phyloP scores from a whole-genome alignment of 2,797 vertebrate species.

The Pipistrellus pygmaeus region DNA sequence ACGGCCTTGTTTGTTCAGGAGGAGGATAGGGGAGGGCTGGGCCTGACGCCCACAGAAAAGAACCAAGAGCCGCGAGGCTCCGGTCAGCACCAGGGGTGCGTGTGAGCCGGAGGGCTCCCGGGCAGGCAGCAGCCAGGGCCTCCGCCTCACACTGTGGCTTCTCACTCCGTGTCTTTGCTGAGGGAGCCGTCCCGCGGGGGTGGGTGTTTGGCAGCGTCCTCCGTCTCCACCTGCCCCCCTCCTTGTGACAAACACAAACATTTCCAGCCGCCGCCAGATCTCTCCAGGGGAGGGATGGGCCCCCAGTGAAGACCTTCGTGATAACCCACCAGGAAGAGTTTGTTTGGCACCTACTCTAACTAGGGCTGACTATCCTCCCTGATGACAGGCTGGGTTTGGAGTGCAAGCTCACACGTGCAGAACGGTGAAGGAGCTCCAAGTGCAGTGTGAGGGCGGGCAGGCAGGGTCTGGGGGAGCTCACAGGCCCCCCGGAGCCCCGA shows the following conservation, averaged over 20 bases:
- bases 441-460: too few species aligned
- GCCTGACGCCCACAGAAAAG: neutral
- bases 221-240: neutral
- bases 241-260: neutral
- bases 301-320: neutral
- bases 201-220: neutral
- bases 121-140: neutral
- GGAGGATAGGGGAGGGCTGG: neutral
- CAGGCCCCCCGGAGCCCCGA: neutral
- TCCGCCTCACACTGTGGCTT: neutral
- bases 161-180: rapidly evolving
- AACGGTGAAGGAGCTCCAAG: neutral
- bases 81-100: rapidly evolving
- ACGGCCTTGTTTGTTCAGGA: neutral
- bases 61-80: neutral
- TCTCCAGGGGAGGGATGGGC: neutral
- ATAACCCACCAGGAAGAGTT: neutral
- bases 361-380: neutral
- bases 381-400: neutral
- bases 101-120: neutral
- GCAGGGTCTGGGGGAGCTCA: too few species aligned
- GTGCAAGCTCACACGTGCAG: neutral
- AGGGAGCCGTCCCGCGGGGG: neutral
- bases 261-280: neutral
- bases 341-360: neutral